phyloP scores from a whole-genome alignment of 1,140 invertebrate genomes.

The Geopemphigus sp. region DNA sequence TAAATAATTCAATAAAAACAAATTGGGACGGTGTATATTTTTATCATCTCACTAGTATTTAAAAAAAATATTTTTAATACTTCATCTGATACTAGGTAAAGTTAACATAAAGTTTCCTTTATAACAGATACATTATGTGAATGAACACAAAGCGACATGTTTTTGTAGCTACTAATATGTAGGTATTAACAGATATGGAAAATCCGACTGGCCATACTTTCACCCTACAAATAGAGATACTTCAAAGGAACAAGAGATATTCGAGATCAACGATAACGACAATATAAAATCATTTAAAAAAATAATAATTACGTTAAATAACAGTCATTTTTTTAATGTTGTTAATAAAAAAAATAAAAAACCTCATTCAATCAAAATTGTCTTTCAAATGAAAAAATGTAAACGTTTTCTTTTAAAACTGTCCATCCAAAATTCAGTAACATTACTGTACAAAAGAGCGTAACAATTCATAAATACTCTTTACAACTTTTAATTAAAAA shows the following conservation, averaged over 20 bases:
- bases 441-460: conserved; percentile 34
- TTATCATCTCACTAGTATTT: conserved; percentile 38
- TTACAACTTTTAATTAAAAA: conserved; percentile 8
- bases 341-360: conserved; percentile 33
- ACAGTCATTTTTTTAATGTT: conserved; percentile 31
- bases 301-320: conserved; percentile 32
- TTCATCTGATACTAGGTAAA: conserved; percentile 17
- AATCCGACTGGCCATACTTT: conserved; percentile 39
- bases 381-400: not conserved
- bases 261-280: conserved; percentile 42
- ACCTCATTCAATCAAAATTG: conserved; percentile 12
- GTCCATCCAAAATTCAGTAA: not conserved
- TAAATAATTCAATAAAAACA: too few species aligned
- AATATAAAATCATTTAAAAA: conserved; percentile 37
- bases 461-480: conserved; percentile 32
- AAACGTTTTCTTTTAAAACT: conserved; percentile 2
- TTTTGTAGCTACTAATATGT: conserved; percentile 25
- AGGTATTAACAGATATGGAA: conserved; percentile 41
- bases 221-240: conserved; percentile 9
- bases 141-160: conserved; percentile 31
- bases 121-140: conserved; percentile 30
- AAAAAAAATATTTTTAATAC: conserved; percentile 12
- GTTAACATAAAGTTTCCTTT: conserved; percentile 13
- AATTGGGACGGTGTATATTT: conserved; percentile 44
- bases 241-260: conserved; percentile 45